Percentiles rank a stretch among this genome's conserved stretches.
These are phyloP conservation scores for Pachypanchax playfairii DNA, from an alignment of 2,113 vertebrate species.

Conservation along the genomic window DNA sequence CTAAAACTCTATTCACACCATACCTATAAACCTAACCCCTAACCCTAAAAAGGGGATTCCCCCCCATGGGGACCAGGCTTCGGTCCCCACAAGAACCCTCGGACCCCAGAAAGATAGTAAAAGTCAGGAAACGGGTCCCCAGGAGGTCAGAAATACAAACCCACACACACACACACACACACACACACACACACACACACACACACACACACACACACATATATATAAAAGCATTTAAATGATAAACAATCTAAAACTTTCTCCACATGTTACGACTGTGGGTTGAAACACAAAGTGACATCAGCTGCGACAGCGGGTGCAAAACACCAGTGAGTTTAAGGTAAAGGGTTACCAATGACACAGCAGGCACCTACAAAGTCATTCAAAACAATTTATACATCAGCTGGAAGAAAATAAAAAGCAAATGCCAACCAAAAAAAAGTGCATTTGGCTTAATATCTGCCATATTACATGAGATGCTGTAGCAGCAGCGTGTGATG, in stretches of 20 bases:
- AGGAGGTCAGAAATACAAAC: too few relatives aligned
- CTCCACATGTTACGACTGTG: slow-evolving; percentile 10
- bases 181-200: too few relatives aligned
- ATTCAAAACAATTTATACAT: slow-evolving; percentile 62
- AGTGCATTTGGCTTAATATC: slow-evolving; percentile 37
- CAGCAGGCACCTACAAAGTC: slow-evolving; percentile 64
- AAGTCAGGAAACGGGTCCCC: too few relatives aligned
- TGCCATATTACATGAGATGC: slow-evolving; percentile 47
- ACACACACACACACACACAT: too few relatives aligned
- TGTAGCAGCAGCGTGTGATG: slow-evolving; percentile 57
- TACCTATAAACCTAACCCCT: too few relatives aligned
- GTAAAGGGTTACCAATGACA: slow-evolving; percentile 58
- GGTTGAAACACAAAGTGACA: slow-evolving; percentile 60
- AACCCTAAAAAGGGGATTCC: too few relatives aligned
- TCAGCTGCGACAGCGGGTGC: slow-evolving; percentile 57
- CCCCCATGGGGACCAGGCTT: too few relatives aligned
- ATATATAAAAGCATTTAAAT: slow-evolving; percentile 40
- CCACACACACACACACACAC: too few relatives aligned
- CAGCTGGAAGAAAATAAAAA: slow-evolving; percentile 34
- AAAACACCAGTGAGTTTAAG: slow-evolving; percentile 62
- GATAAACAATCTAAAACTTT: background rate
- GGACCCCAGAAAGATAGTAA: too few relatives aligned
- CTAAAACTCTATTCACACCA: too few relatives aligned
- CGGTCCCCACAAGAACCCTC: too few relatives aligned
- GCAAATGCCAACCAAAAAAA: slow-evolving; percentile 1